Percentiles rank a stretch among this genome's conserved stretches.
These are phyloP conservation scores for Ferrisia virgata DNA, from an alignment of 2,888 invertebrate genomes.

Conservation along the genomic window DNA sequence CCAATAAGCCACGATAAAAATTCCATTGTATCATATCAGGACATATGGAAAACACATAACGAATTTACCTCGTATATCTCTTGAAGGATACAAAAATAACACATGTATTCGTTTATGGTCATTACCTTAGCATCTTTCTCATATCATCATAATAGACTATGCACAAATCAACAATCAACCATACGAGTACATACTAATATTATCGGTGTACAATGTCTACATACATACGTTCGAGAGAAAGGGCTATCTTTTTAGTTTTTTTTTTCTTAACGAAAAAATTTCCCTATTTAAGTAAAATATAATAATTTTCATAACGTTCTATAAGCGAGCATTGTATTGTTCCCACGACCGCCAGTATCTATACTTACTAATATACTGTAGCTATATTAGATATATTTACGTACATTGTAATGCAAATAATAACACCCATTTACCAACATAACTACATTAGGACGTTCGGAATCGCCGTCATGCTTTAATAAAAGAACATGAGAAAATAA, in stretches of 20 bases:
- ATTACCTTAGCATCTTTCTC: not conserved
- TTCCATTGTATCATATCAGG: too few species aligned
- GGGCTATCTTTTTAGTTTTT: not conserved
- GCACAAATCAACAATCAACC: not conserved
- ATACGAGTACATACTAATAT: not conserved
- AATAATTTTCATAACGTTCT: constrained; percentile 12
- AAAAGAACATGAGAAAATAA: constrained; percentile 43
- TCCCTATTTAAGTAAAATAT: constrained; percentile 22
- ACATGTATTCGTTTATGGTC: too few species aligned
- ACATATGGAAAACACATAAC: too few species aligned
- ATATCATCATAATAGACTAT: too few species aligned
- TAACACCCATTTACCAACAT: constrained; percentile 36
- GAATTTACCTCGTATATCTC: too few species aligned
- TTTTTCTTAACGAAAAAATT: not conserved
- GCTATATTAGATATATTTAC: too few species aligned
- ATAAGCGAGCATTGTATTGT: not conserved
- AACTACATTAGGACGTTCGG: constrained; percentile 22
- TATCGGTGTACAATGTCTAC: too few species aligned
- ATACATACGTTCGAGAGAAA: not conserved
- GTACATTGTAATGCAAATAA: constrained; percentile 40
- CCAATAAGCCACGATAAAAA: too few species aligned
- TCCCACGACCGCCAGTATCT: not conserved
- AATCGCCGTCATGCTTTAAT: constrained; percentile 43
- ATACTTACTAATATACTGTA: not conserved
- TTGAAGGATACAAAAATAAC: too few species aligned